phyloP scores from a whole-genome alignment of 2,113 vertebrate species.

The Emydocephalus ijimae region DNA sequence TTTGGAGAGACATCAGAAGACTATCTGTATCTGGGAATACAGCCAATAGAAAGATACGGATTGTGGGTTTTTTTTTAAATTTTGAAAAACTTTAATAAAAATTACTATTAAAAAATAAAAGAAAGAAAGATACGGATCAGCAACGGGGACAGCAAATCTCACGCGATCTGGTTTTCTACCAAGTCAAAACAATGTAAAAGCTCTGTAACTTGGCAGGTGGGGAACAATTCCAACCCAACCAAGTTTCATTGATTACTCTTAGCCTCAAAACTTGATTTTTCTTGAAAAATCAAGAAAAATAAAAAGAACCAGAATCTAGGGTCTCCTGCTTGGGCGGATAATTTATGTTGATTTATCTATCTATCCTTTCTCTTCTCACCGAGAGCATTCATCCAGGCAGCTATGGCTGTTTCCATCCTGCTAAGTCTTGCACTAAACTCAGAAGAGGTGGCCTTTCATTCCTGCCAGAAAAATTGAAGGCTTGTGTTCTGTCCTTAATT shows the following conservation, averaged over 20 bases:
- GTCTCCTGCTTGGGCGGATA: too few species aligned
- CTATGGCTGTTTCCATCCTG: not conserved
- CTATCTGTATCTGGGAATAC: not conserved
- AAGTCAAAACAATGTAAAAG: not conserved
- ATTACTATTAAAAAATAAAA: too few species aligned
- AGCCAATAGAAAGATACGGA: not conserved
- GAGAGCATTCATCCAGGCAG: not conserved
- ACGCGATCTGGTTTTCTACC: not conserved
- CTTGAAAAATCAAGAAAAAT: not conserved
- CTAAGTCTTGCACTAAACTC: not conserved
- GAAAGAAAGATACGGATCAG: not conserved
- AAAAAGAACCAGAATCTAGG: not conserved
- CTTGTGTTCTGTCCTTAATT: too few species aligned
- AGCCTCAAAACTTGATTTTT: not conserved
- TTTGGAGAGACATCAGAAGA: not conserved
- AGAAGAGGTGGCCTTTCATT: not conserved
- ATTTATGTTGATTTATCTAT: too few species aligned
- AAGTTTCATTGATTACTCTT: not conserved
- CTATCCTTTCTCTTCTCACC: not conserved
- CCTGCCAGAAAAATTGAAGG: too few species aligned
- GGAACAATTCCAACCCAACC: not conserved
- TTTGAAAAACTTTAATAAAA: too few species aligned
- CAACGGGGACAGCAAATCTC: not conserved
- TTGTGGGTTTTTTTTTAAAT: too few species aligned
- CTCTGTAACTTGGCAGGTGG: not conserved